Evolutionary conservation across 1,140 invertebrate species (phyloP), one percentile per base, ranked within the genome.

Genomic region (Patella vulgata): DNA sequence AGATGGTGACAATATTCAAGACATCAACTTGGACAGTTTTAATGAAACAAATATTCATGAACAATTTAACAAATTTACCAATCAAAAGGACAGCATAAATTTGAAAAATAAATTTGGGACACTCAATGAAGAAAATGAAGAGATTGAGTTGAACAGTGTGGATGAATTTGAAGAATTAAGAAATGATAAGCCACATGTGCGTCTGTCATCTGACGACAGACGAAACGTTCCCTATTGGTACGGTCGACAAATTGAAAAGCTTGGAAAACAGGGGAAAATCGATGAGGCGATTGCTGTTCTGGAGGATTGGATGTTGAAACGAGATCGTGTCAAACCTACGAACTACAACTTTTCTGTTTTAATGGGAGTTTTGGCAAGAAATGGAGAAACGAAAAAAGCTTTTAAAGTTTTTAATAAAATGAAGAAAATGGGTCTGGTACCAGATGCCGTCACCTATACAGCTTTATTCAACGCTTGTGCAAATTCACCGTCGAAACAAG

Each of bases 391-490:
- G 31, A 89, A 92, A 71, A 92, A 91, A 83, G 93, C 93, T 23
- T 95, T 95, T 77, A 87, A 88, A 63, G 80, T 96, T 0, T 96
- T 88, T 72, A 92, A 90, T 74, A 87, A 90, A 85, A 92, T 95
- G 90, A 95, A 92, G 79, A 89, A 89, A 74, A 78, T 89, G 43
- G 88, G 87, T 0, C 75, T 94, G 0, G 87, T 87, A 68, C 88
- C 89, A 0, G 90, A 88, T 36, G 86, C 86, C 0, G 87, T 90
- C 11, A 90, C 90, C 9, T 94, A 94, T 75, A 95, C 92, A 14
- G 90, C 90, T 57, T 84, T 98, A 17, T 92, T 97, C 77, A 93
- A 95, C 85, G 91, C 92, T 9, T 96, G 94, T 84, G 88, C 93
- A 9, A 91, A 94, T 80, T 91, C 89, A 55, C 92, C 92, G 1